These are phyloP conservation scores for Eira barbara DNA, from an alignment of 2,113 vertebrate genomes.

Conservation along the genomic window DNA sequence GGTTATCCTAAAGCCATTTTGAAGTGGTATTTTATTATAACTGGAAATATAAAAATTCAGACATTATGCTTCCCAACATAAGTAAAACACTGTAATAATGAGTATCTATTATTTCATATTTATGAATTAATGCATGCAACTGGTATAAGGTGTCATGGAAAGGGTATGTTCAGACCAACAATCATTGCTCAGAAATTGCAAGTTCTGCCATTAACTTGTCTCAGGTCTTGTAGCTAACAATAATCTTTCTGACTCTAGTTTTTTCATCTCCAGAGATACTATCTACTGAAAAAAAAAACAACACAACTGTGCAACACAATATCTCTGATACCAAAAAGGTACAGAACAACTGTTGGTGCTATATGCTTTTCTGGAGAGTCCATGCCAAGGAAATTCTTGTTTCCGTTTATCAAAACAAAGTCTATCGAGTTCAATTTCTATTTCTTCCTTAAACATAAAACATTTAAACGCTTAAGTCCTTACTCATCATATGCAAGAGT, in stretches of 20 bases:
- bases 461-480: slow-evolving; percentile 9
- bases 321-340: neutral
- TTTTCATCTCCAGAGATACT: neutral
- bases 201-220: neutral
- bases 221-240: neutral
- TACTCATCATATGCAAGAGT: neutral
- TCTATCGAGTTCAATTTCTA: neutral
- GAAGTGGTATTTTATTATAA: neutral
- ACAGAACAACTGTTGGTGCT: neutral
- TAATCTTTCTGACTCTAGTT: neutral
- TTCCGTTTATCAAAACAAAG: neutral
- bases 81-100: neutral
- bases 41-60: neutral
- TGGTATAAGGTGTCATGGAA: neutral
- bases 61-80: neutral
- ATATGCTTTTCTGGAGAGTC: neutral
- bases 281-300: neutral
- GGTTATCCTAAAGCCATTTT: neutral
- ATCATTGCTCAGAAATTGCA: neutral
- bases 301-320: neutral
- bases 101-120: neutral
- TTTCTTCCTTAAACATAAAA: slow-evolving; percentile 4
- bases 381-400: neutral
- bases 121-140: slow-evolving; percentile 20
- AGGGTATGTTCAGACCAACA: neutral